Evolutionary conservation across 2,113 vertebrate species (phyloP), one percentile per base, ranked within the genome.

Genomic region (Alaudala cheleensis): DNA sequence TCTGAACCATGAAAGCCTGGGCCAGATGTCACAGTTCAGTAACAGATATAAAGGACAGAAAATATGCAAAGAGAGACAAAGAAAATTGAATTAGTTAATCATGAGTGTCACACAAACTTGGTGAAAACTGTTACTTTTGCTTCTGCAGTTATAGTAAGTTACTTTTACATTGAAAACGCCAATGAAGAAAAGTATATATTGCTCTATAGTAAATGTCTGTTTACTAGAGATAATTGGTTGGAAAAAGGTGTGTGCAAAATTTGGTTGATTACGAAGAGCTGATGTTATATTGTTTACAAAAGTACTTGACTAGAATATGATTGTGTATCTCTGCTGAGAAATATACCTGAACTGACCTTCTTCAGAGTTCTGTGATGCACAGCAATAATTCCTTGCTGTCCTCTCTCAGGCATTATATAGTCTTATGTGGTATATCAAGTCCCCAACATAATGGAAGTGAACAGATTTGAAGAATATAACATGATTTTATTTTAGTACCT

Each of bases 401-500:
- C 29, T 56, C 37, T 71, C 54, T 81, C 51, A 89, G 50, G 57
- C 28, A 29, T 79, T 74, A 37, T 44, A 50, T 23, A 60, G 72
- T 45, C 39, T 69, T 69, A 77, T 19, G 47, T 37, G 69, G 69
- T 60, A 39, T 28, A 86, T 86, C 66, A 95, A 69, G 74, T 69
- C 45, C 37, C 84, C 23, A 61, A 3, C 14, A 26, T 88, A 88
- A 94, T 82, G 45, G 14, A 82, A 86, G 66, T 70, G 79, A 67
- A 74, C 66, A 90, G 45, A 80, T 82, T 93, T 90, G 86, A 90
- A 92, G 67, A 88, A 64, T 80, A 42, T 53, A 80, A 53, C 66
- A 82, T 33, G 28, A 64, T 82, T 95, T 94, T 93, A 57, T 90
- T 94, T 82, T 77, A 82, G 45, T 87, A 61, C 28, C 34, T 85